These are phyloP conservation scores for Scyliorhinus canicula DNA, from an alignment of 2,797 vertebrate species.

Conservation along the genomic window DNA sequence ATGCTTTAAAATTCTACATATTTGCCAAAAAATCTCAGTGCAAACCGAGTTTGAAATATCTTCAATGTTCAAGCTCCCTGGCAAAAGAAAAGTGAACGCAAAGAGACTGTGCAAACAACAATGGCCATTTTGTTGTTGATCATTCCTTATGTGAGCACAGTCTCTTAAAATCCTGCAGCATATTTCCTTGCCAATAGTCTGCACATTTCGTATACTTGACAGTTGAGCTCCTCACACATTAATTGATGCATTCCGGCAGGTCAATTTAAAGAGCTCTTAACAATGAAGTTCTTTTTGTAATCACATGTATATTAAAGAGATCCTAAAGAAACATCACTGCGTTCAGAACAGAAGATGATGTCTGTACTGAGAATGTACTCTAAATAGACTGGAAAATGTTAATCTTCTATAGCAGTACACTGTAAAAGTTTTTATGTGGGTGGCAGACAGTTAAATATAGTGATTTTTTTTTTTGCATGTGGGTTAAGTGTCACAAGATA, in stretches of 20 bases:
- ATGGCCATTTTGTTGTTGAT: not conserved
- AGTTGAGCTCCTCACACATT: not conserved
- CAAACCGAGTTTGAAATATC: not conserved
- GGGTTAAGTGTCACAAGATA: conserved; percentile 37
- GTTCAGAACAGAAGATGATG: too few relatives aligned
- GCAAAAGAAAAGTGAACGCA: not conserved
- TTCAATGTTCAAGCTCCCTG: not conserved
- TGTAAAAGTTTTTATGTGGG: conserved; percentile 37
- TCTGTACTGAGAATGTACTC: not conserved
- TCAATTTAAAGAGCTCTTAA: not conserved
- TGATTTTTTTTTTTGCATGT: conserved; percentile 24
- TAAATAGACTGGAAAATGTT: conserved; percentile 45
- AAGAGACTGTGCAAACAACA: not conserved
- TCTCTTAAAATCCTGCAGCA: not conserved
- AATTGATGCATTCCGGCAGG: not conserved
- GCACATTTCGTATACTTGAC: not conserved
- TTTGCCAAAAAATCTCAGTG: not conserved
- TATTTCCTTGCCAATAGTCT: not conserved
- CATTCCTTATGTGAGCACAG: not conserved
- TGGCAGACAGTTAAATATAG: conserved; percentile 37
- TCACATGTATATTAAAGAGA: not conserved
- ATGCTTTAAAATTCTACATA: not conserved
- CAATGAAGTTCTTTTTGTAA: not conserved
- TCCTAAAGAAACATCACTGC: not conserved
- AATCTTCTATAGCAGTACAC: conserved; percentile 39